Conservation (phyloP, 1,140 invertebrate species). For the Drosophila nigrodunni region DNA sequence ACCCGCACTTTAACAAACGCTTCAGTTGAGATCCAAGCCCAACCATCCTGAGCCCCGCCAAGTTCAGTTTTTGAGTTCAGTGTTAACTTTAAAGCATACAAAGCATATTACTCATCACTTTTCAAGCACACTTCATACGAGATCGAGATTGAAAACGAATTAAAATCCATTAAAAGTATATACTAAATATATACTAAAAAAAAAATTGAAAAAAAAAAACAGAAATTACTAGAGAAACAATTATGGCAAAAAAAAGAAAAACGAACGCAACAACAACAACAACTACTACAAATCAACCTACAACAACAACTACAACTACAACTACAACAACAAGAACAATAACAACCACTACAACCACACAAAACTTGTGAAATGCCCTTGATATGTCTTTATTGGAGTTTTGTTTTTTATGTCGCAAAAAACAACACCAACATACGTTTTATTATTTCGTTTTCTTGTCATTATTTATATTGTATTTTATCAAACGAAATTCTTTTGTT, state of each 20-base stretch:
- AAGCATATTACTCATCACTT: conserved; percentile 72
- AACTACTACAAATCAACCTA: conserved; percentile 29
- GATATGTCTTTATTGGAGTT: conserved; percentile 48
- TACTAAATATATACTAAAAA: conserved; percentile 56
- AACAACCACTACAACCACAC: conserved; percentile 37
- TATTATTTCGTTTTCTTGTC: conserved; percentile 70
- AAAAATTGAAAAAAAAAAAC: conserved; percentile 15
- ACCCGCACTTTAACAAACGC: conserved; percentile 25
- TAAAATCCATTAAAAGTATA: conserved; percentile 51
- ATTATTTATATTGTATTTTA: conserved; percentile 82
- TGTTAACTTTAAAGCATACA: conserved; percentile 63
- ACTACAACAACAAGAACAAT: conserved; percentile 33
- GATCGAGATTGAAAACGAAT: conserved; percentile 36
- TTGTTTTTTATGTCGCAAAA: conserved; percentile 48
- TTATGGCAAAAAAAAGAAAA: conserved; percentile 2
- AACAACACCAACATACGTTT: conserved; percentile 77
- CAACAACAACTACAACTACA: conserved; percentile 25
- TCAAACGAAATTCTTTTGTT: conserved; percentile 88
- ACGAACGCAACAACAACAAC: conserved; percentile 14
- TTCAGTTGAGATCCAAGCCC: conserved; percentile 33
- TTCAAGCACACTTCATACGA: conserved; percentile 66
- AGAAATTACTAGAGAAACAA: conserved; percentile 14
- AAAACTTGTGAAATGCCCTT: conserved; percentile 50
- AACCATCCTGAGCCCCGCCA: neutral
- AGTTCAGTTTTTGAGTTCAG: conserved; percentile 46